These are phyloP conservation scores for Microcebus tavaratra DNA, from an alignment of 2,113 vertebrate genomes.

Conservation along the genomic window DNA sequence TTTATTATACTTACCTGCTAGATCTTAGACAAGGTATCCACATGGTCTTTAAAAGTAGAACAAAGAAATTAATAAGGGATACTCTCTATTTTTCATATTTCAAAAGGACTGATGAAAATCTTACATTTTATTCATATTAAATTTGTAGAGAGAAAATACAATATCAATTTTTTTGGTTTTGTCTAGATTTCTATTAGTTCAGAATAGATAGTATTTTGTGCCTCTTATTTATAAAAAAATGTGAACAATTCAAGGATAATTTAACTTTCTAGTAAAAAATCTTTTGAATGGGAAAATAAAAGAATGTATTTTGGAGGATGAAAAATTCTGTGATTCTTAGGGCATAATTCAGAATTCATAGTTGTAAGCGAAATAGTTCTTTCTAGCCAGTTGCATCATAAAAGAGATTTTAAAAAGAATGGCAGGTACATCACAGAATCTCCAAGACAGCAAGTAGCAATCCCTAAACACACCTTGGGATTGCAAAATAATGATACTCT, in stretches of 20 bases:
- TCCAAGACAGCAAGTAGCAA: not conserved
- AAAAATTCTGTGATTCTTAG: conserved; percentile 44
- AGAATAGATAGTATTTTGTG: not conserved
- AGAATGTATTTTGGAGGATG: not conserved
- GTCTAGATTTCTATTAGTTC: not conserved
- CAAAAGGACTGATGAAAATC: not conserved
- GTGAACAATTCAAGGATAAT: conserved; percentile 27
- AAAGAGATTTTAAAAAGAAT: not conserved
- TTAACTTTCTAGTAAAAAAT: conserved; percentile 16
- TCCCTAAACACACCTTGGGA: not conserved
- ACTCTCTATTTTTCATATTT: conserved; percentile 53
- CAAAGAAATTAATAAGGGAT: not conserved
- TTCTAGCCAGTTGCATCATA: not conserved
- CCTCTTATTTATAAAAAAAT: conserved; percentile 34
- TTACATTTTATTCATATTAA: conserved; percentile 31
- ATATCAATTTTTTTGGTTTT: not conserved
- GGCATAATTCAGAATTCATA: conserved; percentile 8
- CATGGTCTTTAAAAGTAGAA: conserved; percentile 36
- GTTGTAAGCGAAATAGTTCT: not conserved
- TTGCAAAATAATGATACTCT: not conserved
- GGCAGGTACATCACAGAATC: not conserved
- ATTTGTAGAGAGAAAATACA: conserved; percentile 32
- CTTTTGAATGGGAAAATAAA: conserved; percentile 26
- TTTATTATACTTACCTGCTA: not conserved
- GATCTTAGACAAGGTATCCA: not conserved